Evolutionary conservation across 2,888 invertebrate species (phyloP).

Genomic region (Tridacna gigas): DNA sequence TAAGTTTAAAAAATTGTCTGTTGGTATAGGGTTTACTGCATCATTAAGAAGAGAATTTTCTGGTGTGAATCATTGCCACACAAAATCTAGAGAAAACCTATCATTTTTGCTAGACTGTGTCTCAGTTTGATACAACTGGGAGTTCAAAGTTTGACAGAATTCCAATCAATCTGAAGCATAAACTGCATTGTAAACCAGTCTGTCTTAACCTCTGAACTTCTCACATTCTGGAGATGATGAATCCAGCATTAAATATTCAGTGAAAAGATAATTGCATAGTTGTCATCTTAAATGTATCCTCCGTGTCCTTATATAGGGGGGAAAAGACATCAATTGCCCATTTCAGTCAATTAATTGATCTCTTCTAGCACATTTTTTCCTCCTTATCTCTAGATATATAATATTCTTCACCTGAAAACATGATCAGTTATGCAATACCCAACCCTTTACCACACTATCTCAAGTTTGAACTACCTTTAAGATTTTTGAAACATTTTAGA

Average conservation of each 20-base stretch:
- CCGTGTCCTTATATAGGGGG: not conserved
- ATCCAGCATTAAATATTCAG: constrained; percentile 9
- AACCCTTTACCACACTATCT: no score
- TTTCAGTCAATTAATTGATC: not conserved
- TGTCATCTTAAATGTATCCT: not conserved
- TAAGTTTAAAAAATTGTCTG: no score
- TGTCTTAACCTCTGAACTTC: not conserved
- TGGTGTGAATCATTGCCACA: no score
- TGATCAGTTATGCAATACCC: no score
- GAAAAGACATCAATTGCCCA: not conserved
- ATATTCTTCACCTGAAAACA: no score
- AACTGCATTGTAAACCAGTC: constrained; percentile 4
- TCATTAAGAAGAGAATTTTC: no score
- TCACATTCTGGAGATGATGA: not conserved
- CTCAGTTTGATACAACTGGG: constrained; percentile 9
- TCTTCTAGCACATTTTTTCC: not conserved
- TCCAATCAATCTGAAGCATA: constrained; percentile 17
- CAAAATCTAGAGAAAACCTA: not conserved
- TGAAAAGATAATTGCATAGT: not conserved
- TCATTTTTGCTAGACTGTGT: not conserved
- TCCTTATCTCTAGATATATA: no score
- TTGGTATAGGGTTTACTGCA: no score
- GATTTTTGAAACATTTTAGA: no score
- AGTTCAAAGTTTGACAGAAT: constrained; percentile 18
- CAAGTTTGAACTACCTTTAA: no score